Evolutionary conservation across 2,113 vertebrate genomes (phyloP).

Genomic region (Dromas ardeola): DNA sequence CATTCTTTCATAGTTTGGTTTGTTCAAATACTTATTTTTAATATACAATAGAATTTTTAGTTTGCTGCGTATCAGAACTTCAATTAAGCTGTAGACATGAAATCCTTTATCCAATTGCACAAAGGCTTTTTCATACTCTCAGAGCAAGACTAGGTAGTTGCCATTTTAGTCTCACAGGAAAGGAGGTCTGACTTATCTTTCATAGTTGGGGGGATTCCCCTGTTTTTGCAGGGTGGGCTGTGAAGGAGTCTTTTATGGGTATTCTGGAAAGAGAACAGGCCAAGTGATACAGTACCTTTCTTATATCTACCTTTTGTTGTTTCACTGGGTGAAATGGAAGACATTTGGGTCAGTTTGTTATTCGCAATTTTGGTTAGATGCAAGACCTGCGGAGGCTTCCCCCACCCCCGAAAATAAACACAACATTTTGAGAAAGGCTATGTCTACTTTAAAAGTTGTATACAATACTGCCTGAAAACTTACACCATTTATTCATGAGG

Average conservation of each 20-base stretch:
- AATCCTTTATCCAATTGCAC: neutral
- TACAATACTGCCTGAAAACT: neutral
- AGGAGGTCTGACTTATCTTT: neutral
- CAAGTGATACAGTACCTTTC: neutral
- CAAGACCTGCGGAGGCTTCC: neutral
- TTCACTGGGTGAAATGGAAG: neutral
- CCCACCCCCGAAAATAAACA: neutral
- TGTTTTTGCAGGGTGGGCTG: neutral
- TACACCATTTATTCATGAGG: neutral
- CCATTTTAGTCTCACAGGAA: neutral
- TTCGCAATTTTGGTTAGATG: neutral
- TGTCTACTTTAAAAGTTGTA: neutral
- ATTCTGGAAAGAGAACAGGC: neutral
- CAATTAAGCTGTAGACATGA: neutral
- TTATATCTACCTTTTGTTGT: neutral
- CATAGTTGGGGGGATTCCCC: neutral
- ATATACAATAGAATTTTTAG: neutral
- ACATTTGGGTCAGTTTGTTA: neutral
- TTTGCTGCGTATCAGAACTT: neutral
- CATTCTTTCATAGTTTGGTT: neutral
- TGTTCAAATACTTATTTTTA: neutral
- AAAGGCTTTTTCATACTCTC: neutral
- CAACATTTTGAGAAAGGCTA: neutral
- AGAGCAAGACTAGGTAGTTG: neutral
- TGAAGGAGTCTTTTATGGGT: neutral